Conservation (phyloP, 2,888 invertebrate genomes). For the Minunthozetes semirufus region DNA sequence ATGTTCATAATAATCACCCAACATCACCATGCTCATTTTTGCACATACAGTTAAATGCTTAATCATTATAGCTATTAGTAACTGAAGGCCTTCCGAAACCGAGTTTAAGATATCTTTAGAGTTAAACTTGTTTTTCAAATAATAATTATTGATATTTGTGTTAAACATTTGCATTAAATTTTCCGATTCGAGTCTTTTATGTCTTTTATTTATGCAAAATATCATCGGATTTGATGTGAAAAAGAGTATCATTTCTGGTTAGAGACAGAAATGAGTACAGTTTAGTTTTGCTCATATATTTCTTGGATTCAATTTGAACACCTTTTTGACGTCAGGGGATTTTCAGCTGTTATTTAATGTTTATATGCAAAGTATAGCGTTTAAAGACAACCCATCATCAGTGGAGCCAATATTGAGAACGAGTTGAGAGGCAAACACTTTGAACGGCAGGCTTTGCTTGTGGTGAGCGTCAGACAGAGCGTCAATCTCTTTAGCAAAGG, state of each 20-base stretch:
- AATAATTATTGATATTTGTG: too few relatives aligned
- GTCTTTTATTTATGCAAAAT: constrained; percentile 10
- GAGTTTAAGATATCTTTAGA: neutral
- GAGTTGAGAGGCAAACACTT: constrained; percentile 17
- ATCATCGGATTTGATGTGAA: neutral
- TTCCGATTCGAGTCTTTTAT: neutral
- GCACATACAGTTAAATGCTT: too few relatives aligned
- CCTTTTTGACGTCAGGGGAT: constrained; percentile 22
- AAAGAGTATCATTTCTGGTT: constrained; percentile 8
- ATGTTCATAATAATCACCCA: too few relatives aligned
- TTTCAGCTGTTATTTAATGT: constrained; percentile 25
- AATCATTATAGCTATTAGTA: too few relatives aligned
- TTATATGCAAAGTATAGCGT: constrained; percentile 17
- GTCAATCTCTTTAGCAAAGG: neutral
- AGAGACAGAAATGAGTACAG: neutral
- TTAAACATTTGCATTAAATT: too few relatives aligned
- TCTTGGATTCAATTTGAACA: constrained; percentile 4
- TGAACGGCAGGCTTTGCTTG: neutral
- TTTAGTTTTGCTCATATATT: constrained; percentile 3
- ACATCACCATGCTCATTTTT: too few relatives aligned
- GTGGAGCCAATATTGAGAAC: constrained; percentile 10
- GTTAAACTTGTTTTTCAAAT: neutral
- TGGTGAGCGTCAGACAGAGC: neutral
- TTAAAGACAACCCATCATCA: constrained; percentile 18
- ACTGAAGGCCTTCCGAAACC: too few relatives aligned